Evolutionary conservation across 1,140 invertebrate genomes (phyloP).

Genomic region (Drosophila orena): DNA sequence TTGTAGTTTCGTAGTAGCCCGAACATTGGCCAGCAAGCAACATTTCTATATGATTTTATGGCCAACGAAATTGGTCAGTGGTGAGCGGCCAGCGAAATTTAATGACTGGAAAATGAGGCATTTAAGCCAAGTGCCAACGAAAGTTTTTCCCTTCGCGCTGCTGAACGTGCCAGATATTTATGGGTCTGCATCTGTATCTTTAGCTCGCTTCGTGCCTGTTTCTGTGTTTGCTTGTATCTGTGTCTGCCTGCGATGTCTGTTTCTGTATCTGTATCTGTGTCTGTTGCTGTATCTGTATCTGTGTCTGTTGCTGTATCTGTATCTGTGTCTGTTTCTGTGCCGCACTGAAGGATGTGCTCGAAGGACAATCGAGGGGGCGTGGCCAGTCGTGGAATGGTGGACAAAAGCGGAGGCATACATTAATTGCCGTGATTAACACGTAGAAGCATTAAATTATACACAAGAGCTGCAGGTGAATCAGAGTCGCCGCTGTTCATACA

Average conservation of each 20-base stretch:
- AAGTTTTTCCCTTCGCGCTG: slow-evolving; percentile 19
- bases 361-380: slow-evolving; percentile 22
- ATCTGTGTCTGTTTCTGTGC: not conserved
- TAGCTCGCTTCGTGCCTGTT: slow-evolving; percentile 34
- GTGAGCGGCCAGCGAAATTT: slow-evolving; percentile 57
- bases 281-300: slow-evolving; percentile 7
- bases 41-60: slow-evolving; percentile 62
- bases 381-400: not conserved
- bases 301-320: not conserved
- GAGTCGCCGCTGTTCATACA: not conserved
- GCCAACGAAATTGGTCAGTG: slow-evolving; percentile 69
- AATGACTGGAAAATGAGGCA: slow-evolving; percentile 81
- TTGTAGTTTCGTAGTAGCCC: slow-evolving; percentile 24
- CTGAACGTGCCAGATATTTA: slow-evolving; percentile 74
- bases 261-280: slow-evolving; percentile 8
- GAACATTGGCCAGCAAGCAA: slow-evolving; percentile 23
- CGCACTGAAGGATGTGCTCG: slow-evolving; percentile 23
- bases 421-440: slow-evolving; percentile 81
- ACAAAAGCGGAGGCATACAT: slow-evolving; percentile 36
- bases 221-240: slow-evolving; percentile 19
- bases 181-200: slow-evolving; percentile 54
- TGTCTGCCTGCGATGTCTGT: slow-evolving; percentile 7
- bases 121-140: slow-evolving; percentile 77
- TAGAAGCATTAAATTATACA: slow-evolving; percentile 77
- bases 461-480: slow-evolving; percentile 10